Evolutionary conservation across 2,888 invertebrate species (phyloP), one percentile per base, ranked within the genome.

Genomic region (Steinernema carpocapsae): DNA sequence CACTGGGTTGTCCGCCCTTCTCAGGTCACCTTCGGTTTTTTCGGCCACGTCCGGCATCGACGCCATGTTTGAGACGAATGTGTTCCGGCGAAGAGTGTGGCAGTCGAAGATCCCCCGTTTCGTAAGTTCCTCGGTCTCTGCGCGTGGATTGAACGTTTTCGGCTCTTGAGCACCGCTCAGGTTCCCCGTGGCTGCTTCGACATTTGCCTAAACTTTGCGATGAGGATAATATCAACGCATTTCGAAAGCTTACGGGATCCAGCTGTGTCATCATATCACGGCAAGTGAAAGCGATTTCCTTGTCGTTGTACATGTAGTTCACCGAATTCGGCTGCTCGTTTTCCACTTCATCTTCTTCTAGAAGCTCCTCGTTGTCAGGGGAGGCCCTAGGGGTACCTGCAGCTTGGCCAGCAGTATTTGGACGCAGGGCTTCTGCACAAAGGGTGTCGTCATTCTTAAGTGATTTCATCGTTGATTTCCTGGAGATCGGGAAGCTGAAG

Each of bases 261-360:
- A 14, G 10, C 43, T 43, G 43, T 12, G 43, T 43, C 43, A 72
- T 42, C 72, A 72, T 72, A 42, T 72, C 72, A 24, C 48, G 72
- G 26, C 72, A 52, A 12, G 56, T 52, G 29, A 37, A 59, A 17
- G 48, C 51, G 48, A 72, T 72, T 72, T 72, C 72, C 37, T 51
- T 14, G 3, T 42, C 51, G 51, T 72, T 72, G 70, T 19, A 72
- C 72, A 72, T 72, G 59, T 72, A 72, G 7, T 52, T 72, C 29
- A 56, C 59, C 14, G 72, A 72, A 19, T 52, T 72, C n/a, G 72
- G 72, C 6, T 52, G 51, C 56, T 56, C 56, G 43, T 43, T 29
- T n/a, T 72, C 72, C 19, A 19, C 43, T 19, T 24, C 51, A 32
- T 72, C 72, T 72, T 72, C 72, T 24, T 72, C 72, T 14, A n/a